Evolutionary conservation across 2,888 invertebrate genomes (phyloP).

Genomic region (Eledona agricola): DNA sequence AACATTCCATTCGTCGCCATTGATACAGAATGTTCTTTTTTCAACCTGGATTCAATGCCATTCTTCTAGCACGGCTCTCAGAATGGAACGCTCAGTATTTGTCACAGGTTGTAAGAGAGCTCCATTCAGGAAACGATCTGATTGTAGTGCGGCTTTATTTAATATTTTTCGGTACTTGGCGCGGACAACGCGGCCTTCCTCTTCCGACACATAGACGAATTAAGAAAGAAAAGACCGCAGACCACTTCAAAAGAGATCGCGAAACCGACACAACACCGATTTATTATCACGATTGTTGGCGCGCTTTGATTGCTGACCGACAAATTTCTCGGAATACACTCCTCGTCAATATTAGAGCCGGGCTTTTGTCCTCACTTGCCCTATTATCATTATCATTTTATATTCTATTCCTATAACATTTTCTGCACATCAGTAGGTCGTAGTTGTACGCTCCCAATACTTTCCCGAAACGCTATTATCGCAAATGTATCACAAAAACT

Average conservation of each 20-base stretch:
- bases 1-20: constrained; percentile 59
- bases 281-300: constrained; percentile 8
- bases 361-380: too few species aligned
- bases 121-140: constrained; percentile 46
- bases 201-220: constrained; percentile 22
- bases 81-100: constrained; percentile 54
- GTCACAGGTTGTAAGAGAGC: constrained; percentile 51
- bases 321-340: constrained; percentile 7
- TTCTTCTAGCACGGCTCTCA: constrained; percentile 45
- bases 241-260: constrained; percentile 21
- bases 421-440: too few species aligned
- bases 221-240: constrained; percentile 16
- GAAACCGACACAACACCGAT: constrained; percentile 1
- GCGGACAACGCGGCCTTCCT: constrained; percentile 26
- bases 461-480: too few species aligned
- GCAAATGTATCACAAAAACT: too few species aligned
- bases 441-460: too few species aligned
- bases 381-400: too few species aligned
- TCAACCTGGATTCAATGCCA: constrained; percentile 48
- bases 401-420: too few species aligned
- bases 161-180: constrained; percentile 47
- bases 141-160: constrained; percentile 47
- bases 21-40: constrained; percentile 60
- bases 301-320: constrained; percentile 5
- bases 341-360: too few species aligned